Evolutionary conservation across 1,140 invertebrate genomes (phyloP), one percentile per base, ranked within the genome.

Genomic region (Papilio polyxenes): DNA sequence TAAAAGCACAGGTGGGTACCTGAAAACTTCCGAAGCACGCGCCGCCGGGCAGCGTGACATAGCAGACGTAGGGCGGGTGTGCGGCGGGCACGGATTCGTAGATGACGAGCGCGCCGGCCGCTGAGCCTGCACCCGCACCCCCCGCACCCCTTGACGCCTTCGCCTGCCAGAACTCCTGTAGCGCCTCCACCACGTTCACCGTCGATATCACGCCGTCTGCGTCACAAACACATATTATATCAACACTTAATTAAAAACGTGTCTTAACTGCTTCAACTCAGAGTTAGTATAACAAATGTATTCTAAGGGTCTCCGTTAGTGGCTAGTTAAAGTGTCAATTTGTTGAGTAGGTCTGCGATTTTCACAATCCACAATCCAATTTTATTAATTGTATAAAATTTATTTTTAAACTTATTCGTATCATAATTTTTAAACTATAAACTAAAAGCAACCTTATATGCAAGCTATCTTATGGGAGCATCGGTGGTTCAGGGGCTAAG

Each of bases 91-190:
- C 98, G 2, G 98, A 99, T 95, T 99, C 98, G 92, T 99, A 99
- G 89, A 98, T 98, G 81, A 99, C 98, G 83, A 99, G 96, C 6
- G 98, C 98, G 51, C 93, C 89, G n/a, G 89, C 90, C 40, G 98
- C 98, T 89, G 98, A 98, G 87, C 97, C 96, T 49, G 40, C 40
- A 7, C 98, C 95, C 89, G 98, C 98, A 87, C 97, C 96, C 51
- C 56, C 56, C 56, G 98, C 95, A 88, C 98, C 98, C 8, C 98
- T 95, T 49, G 97, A 96, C 88, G 98, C 97, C 94, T 99, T 99
- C 98, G 99, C 98, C 95, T 99, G 98, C 98, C 98, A 99, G 93
- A 99, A 99, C 95, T 99, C 98, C 94, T 99, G 98, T 44, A 99
- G 95, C 11, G 98, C 98, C 94, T 99, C 98, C 44, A 99, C 98